A percentile compares a stretch with the other conserved stretches of the same genome.
Conservation (phyloP, 1,140 invertebrate genomes). For the Drosophila paulistorum region DNA sequence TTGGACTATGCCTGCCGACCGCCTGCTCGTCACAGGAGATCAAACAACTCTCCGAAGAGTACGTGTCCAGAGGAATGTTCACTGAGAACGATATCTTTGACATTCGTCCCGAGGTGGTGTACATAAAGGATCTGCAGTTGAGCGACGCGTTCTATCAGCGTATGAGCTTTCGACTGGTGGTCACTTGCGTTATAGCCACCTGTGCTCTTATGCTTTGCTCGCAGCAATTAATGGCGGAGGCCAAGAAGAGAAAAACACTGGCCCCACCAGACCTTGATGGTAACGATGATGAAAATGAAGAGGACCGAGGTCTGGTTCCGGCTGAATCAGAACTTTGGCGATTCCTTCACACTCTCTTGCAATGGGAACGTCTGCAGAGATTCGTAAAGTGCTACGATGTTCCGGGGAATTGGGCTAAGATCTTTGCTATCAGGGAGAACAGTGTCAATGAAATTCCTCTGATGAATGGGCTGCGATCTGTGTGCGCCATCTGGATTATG, state of each 20-base stretch:
- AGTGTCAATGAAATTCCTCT: conserved; percentile 65
- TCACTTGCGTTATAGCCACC: conserved; percentile 57
- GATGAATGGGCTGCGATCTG: conserved; percentile 77
- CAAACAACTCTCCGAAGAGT: conserved; percentile 60
- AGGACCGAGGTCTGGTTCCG: conserved; percentile 43
- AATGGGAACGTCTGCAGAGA: conserved; percentile 40
- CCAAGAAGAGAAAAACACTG: conserved; percentile 23
- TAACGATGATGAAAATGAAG: conserved; percentile 7
- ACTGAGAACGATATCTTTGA: conserved; percentile 76
- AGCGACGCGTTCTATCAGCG: conserved; percentile 66
- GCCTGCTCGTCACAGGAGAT: conserved; percentile 67
- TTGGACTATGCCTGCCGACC: conserved; percentile 76
- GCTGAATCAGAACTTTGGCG: conserved; percentile 70
- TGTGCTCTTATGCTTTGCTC: conserved; percentile 64
- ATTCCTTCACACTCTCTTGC: conserved; percentile 47
- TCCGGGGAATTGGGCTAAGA: conserved; percentile 63
- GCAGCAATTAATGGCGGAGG: conserved; percentile 45
- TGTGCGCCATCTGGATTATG: conserved; percentile 81
- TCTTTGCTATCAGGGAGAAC: conserved; percentile 60
- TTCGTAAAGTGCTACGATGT: conserved; percentile 77
- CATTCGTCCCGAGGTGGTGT: conserved; percentile 71
- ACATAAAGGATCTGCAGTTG: conserved; percentile 80
- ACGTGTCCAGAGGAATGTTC: conserved; percentile 58
- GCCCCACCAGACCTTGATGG: too few species aligned
- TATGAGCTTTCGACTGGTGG: conserved; percentile 66